Conservation (phyloP, 92 coral and sea anemone species). For the Bergia sp. region DNA sequence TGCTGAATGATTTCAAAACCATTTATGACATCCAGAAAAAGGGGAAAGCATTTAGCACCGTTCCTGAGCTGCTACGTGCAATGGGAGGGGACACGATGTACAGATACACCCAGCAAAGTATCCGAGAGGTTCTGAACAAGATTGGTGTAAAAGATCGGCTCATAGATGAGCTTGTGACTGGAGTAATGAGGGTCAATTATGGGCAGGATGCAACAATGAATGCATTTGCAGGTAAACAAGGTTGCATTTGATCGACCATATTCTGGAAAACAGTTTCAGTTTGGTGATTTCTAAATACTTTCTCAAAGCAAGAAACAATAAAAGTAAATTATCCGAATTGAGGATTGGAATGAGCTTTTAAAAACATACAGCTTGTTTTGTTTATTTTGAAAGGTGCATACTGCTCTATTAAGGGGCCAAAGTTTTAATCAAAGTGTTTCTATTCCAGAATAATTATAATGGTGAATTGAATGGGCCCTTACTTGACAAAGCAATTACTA, state of each 20-base stretch:
- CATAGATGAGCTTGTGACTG: constrained; percentile 90
- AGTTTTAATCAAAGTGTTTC: too few species aligned
- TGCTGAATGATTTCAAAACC: constrained; percentile 74
- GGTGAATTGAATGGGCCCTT: too few species aligned
- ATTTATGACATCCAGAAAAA: constrained; percentile 79
- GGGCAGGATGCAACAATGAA: constrained; percentile 92
- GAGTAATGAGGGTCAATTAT: constrained; percentile 92
- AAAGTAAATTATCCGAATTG: too few species aligned
- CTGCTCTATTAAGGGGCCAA: too few species aligned
- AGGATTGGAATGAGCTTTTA: too few species aligned
- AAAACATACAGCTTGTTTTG: too few species aligned
- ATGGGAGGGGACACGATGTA: constrained; percentile 88
- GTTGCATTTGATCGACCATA: background rate
- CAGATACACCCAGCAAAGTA: constrained; percentile 64
- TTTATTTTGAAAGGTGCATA: too few species aligned
- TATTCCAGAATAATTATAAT: too few species aligned
- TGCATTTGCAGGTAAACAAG: constrained; percentile 92
- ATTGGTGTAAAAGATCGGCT: constrained; percentile 75
- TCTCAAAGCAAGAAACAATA: too few species aligned
- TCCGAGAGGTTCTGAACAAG: constrained; percentile 65
- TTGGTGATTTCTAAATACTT: too few species aligned
- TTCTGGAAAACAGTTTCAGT: too few species aligned
- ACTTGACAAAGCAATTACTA: too few species aligned
- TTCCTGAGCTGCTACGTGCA: constrained; percentile 78
- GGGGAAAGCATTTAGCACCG: constrained; percentile 64